A percentile compares a stretch with the other conserved stretches of the same genome.
Conservation (phyloP, 2,888 invertebrate species). For the Drosophila pseudotalamancana region DNA sequence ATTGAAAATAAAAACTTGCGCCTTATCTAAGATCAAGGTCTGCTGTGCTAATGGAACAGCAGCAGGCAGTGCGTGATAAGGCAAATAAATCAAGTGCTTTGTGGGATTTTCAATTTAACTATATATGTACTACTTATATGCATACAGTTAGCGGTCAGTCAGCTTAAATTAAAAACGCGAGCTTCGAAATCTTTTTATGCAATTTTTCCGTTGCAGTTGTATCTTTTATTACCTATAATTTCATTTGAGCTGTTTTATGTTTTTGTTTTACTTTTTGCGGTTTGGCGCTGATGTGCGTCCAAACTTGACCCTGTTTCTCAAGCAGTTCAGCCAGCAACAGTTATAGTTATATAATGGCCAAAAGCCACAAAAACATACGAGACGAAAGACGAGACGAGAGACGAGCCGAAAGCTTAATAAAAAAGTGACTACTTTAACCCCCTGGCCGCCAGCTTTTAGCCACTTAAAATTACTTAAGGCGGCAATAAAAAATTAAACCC, state of each 20-base stretch:
- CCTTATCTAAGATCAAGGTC: slow-evolving; percentile 53
- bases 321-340: slow-evolving; percentile 29
- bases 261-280: slow-evolving; percentile 40
- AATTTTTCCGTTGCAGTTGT: slow-evolving; percentile 18
- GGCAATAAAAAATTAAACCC: slow-evolving; percentile 27
- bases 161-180: not conserved
- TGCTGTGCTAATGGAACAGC: slow-evolving; percentile 22
- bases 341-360: slow-evolving; percentile 69
- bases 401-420: slow-evolving; percentile 36
- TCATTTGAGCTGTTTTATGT: slow-evolving; percentile 18
- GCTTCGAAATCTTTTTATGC: slow-evolving; percentile 11
- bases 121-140: not conserved
- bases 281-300: slow-evolving; percentile 53
- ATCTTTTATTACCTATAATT: slow-evolving; percentile 49
- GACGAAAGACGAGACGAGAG: slow-evolving; percentile 11
- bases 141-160: no score
- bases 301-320: slow-evolving; percentile 75
- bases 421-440: slow-evolving; percentile 63
- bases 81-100: slow-evolving; percentile 27
- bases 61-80: slow-evolving; percentile 37
- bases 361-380: slow-evolving; percentile 38
- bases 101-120: not conserved
- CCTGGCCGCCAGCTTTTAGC: slow-evolving; percentile 19
- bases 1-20: slow-evolving; percentile 8
- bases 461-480: slow-evolving; percentile 63